Base-by-base conservation (phyloP, 2,888 invertebrate genomes). In the Ecliptopera silaceata region DNA sequence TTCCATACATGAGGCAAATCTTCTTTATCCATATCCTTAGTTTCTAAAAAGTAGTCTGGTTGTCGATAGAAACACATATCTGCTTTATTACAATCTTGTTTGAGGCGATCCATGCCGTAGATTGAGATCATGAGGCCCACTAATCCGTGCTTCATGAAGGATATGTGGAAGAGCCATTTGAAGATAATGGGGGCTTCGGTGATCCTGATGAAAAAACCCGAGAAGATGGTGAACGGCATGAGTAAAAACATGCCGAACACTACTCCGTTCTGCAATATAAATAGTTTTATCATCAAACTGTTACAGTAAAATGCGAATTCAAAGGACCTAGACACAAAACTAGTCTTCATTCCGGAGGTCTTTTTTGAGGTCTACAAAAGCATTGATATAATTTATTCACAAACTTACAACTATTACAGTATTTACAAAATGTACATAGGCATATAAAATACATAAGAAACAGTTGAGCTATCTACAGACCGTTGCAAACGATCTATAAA, bases 151-250 rank as follows among this genome's bases (percentile, higher is more conserved):
- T 97, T 97, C 31, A 97, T 90, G 81, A 97, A 98, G 0, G 98
- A 98, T 29, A 95, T 84, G 77, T 98, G 96, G 72, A 98, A 97
- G 26, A 98, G 70, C 97, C 97, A 98, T 42, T 94, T 94, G 64
- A 97, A 88, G 71, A 94, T 94, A 0, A 86, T 82, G 6, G 97
- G 97, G 1, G 97, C 95, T 70, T 97, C 97, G 69, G 93, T 93
- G 69, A 96, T 93, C 72, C 95, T 95, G 1, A 98, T 94, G 80
- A 98, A 98, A 87, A 98, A 98, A 4, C 98, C 98, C 52, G 97
- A 97, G 88, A 98, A 98, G 68, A 97, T 92, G 18, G 96, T 93
- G 77, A 98, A 97, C 0, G 98, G 98, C 80, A 97, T 94, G 63
- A 96, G 94, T 71, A 95, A 93, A 64, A 98, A 94, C 6, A 98